Conservation (phyloP, 2,888 invertebrate genomes). For the Oxystoma pomonae region DNA sequence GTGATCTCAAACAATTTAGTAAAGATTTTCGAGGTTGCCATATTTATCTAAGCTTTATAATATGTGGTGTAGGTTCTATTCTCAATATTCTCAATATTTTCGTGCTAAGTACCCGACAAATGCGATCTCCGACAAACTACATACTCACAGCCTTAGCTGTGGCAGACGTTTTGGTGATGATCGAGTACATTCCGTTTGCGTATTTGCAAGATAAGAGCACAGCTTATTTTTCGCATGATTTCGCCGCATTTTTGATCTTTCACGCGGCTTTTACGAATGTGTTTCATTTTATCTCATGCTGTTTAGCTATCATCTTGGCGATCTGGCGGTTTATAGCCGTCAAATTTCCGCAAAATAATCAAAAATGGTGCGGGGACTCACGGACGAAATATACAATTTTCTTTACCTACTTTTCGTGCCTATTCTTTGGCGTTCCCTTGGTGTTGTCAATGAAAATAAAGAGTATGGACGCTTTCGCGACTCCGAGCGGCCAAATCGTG, state of each 20-base stretch:
- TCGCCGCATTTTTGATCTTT: slow-evolving; percentile 79
- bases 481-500: slow-evolving; percentile 48
- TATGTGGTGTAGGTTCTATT: slow-evolving; percentile 85
- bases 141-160: slow-evolving; percentile 87
- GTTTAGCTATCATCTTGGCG: slow-evolving; percentile 86
- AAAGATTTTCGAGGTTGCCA: slow-evolving; percentile 67
- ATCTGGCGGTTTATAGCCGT: slow-evolving; percentile 89
- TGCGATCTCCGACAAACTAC: slow-evolving; percentile 87
- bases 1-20: slow-evolving; percentile 58
- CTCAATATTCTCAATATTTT: slow-evolving; percentile 87
- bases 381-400: slow-evolving; percentile 73
- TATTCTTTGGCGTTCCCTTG: slow-evolving; percentile 77
- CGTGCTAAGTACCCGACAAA: slow-evolving; percentile 86
- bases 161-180: slow-evolving; percentile 90
- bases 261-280: slow-evolving; percentile 88
- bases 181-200: slow-evolving; percentile 89
- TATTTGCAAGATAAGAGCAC: slow-evolving; percentile 62
- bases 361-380: slow-evolving; percentile 75
- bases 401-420: slow-evolving; percentile 76
- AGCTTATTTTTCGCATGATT: slow-evolving; percentile 62
- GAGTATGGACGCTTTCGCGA: slow-evolving; percentile 38
- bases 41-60: slow-evolving; percentile 78
- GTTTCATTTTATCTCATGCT: slow-evolving; percentile 86
- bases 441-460: slow-evolving; percentile 74
- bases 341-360: slow-evolving; percentile 75